Conservation (phyloP, 2,888 invertebrate species). For the Fabriciana adippe region DNA sequence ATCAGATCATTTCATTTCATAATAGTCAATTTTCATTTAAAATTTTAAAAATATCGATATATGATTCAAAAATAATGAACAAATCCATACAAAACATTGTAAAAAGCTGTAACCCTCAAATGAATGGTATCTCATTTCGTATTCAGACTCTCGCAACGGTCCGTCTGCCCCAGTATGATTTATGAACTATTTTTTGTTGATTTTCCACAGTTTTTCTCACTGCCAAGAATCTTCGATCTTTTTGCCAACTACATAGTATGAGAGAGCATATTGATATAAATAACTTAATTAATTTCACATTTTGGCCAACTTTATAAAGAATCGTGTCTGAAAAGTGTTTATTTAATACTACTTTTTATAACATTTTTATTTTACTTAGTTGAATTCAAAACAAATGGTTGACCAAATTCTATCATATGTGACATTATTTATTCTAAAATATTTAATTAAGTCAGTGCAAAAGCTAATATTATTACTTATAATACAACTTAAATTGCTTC, state of each 20-base stretch:
- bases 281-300: conserved; percentile 35
- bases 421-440: too few species aligned
- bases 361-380: too few species aligned
- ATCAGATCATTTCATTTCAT: too few species aligned
- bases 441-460: too few species aligned
- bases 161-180: conserved; percentile 72
- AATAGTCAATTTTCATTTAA: too few species aligned
- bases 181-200: conserved; percentile 73
- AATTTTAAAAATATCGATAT: background rate
- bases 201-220: conserved; percentile 53
- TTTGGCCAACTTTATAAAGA: conserved; percentile 24
- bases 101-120: conserved; percentile 64
- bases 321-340: background rate
- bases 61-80: background rate
- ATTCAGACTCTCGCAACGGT: conserved; percentile 62
- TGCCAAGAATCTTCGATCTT: conserved; percentile 59
- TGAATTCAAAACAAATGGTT: too few species aligned
- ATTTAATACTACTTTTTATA: background rate
- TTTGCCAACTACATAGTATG: conserved; percentile 64
- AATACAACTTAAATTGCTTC: too few species aligned
- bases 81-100: conserved; percentile 47
- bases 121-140: conserved; percentile 66
- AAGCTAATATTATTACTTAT: too few species aligned
- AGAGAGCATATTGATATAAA: conserved; percentile 73
- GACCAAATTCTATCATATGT: too few species aligned